Evolutionary conservation across 2,888 invertebrate genomes (phyloP).

Genomic region (Dicranocentrus wangi): DNA sequence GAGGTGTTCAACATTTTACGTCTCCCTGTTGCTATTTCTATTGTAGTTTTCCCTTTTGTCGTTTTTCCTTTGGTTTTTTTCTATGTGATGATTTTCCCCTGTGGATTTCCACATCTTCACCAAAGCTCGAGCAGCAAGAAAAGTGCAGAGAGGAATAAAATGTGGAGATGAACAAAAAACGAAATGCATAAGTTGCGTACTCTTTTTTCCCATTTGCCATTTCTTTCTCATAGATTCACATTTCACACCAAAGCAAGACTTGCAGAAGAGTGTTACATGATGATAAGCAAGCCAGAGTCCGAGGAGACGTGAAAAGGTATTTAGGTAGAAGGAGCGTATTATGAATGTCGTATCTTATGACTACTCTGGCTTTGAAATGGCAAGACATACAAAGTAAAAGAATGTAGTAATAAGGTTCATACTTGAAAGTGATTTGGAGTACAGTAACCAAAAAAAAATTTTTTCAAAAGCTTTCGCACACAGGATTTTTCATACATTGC

Average conservation of each 20-base stretch:
- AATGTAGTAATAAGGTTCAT: not conserved
- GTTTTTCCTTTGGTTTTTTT: conserved; percentile 1
- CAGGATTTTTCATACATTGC: conserved; percentile 3
- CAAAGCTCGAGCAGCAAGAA: no score
- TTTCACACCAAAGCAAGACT: no score
- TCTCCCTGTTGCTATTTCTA: not conserved
- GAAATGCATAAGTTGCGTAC: conserved; percentile 7
- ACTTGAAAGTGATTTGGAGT: not conserved
- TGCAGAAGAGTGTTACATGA: no score
- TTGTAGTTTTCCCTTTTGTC: conserved; percentile 2
- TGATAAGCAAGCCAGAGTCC: not conserved
- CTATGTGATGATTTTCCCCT: not conserved
- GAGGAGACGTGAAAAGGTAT: not conserved
- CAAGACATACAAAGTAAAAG: not conserved
- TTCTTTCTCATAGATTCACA: not conserved
- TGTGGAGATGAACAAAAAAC: not conserved
- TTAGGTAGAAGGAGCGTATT: conserved; percentile 6
- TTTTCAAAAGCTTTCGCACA: not conserved
- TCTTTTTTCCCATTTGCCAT: not conserved
- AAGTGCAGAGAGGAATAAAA: no score
- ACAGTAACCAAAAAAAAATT: not conserved
- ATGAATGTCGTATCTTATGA: conserved; percentile 1
- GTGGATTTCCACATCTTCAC: not conserved
- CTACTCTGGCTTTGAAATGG: not conserved
- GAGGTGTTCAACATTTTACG: no score